Evolutionary conservation across 2,113 vertebrate genomes (phyloP).

Genomic region (Corynorhinus townsendii): DNA sequence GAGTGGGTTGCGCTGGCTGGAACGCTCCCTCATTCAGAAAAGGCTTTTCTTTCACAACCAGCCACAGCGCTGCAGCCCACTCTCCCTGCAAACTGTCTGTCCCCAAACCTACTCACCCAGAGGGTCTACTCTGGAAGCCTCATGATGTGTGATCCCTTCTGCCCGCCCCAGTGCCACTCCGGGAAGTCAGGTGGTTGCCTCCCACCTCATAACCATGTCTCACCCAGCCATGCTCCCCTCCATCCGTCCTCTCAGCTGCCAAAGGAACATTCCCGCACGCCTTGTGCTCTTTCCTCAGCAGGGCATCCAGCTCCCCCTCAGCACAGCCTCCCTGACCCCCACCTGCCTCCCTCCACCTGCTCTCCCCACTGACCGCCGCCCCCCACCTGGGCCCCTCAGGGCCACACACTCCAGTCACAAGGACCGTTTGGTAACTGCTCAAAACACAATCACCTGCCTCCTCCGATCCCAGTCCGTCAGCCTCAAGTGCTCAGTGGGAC

Average conservation of each 20-base stretch:
- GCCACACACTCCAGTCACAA: not conserved
- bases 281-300: not conserved
- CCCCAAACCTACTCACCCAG: not conserved
- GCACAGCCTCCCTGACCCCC: not conserved
- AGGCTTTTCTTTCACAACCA: not conserved
- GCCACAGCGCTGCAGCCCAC: not conserved
- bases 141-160: not conserved
- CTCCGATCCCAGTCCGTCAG: not conserved
- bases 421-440: not conserved
- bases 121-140: not conserved
- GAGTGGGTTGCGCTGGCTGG: no score
- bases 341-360: not conserved
- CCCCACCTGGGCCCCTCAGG: not conserved
- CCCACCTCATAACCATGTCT: not conserved
- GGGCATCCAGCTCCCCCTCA: not conserved
- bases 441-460: not conserved
- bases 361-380: not conserved
- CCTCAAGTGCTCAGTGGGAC: no score
- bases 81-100: not conserved
- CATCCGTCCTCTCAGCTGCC: not conserved
- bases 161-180: not conserved
- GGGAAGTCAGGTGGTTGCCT: not conserved
- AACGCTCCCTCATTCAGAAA: not conserved
- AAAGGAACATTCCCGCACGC: not conserved
- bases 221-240: not conserved